A percentile compares a stretch with the other conserved stretches of the same genome.
These are phyloP conservation scores for Byasa hedistus DNA, from an alignment of 2,888 invertebrate species.

Conservation along the genomic window DNA sequence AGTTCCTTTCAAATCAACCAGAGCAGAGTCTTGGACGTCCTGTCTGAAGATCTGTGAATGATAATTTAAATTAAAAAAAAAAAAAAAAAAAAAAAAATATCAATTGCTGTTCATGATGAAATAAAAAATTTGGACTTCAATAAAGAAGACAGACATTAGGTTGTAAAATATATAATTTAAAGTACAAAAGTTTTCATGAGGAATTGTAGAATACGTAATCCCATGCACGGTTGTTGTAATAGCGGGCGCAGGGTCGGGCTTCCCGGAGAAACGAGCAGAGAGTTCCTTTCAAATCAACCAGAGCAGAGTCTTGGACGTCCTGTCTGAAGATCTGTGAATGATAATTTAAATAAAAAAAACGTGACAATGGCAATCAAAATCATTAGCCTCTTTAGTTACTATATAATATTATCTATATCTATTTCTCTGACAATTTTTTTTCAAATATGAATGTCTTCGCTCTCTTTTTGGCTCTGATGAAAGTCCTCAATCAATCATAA, in stretches of 20 bases:
- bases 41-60: conserved; percentile 57
- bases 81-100: too few species aligned
- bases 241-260: conserved; percentile 45
- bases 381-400: too few species aligned
- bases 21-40: conserved; percentile 50
- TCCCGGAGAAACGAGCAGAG: conserved; percentile 50
- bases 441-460: too few species aligned
- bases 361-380: too few species aligned
- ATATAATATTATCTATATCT: too few species aligned
- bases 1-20: conserved; percentile 49
- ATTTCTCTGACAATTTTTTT: too few species aligned
- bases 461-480: too few species aligned
- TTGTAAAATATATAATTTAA: background rate
- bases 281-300: conserved; percentile 49
- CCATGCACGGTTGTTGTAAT: conserved; percentile 51
- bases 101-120: too few species aligned
- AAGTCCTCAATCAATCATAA: too few species aligned
- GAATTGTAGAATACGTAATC: conserved; percentile 38
- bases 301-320: conserved; percentile 50
- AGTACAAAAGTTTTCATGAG: conserved; percentile 19
- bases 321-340: conserved; percentile 58
- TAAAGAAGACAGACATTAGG: too few species aligned
- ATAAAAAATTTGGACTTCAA: too few species aligned
- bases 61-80: too few species aligned
- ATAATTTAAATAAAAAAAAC: background rate